Base-by-base conservation (phyloP, 2,113 vertebrate genomes). In the Phaethornis superciliosus region DNA sequence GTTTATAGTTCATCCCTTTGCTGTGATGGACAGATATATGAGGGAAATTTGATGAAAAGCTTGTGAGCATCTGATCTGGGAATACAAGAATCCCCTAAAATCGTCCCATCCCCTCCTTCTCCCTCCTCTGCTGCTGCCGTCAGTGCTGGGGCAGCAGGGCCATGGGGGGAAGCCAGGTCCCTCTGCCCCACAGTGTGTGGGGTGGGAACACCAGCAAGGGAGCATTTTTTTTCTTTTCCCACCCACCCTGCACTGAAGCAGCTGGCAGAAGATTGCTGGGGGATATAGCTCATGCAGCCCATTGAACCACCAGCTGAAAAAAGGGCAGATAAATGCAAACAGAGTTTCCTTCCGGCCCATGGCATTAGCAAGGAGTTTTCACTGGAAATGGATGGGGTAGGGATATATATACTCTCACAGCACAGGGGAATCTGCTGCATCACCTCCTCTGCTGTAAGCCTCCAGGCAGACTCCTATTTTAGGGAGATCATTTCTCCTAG, bases 401-500 rank as follows among this genome's bases (percentile, higher is more conserved):
- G 24, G 59, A 69, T 91, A 92, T 69, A 96, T 90, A 89, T 85
- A 89, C 12, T 44, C 27, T 79, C 52, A 58, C 7, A 86, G 65
- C 40, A 85, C 9, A 3, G 42, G 77, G 54, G 51, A 92, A 92
- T 85, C 42, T 87, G 87, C 86, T 94, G 69, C 77, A 84, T 86
- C 91, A 90, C 65, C 54, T 92, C 95, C 7, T 2, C 58, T 88
- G 55, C 77, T 92, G 51, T 63, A 72, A 85, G 37, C 12, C 51
- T 70, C 55, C 54, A 54, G 54, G 54, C 24, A 52, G 62, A 59
- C 60, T 90, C 47, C 37, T 46, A 13, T 35, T 77, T 47, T 33
- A 75, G 81, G 37, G 30, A 71, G 18, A 60, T 23, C 54, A 20
- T 56, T 82, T 68, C 37, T 81, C 44, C 33, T 1, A 3, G 35